Conservation (phyloP, 2,888 invertebrate genomes). For the Lymantria dispar region DNA sequence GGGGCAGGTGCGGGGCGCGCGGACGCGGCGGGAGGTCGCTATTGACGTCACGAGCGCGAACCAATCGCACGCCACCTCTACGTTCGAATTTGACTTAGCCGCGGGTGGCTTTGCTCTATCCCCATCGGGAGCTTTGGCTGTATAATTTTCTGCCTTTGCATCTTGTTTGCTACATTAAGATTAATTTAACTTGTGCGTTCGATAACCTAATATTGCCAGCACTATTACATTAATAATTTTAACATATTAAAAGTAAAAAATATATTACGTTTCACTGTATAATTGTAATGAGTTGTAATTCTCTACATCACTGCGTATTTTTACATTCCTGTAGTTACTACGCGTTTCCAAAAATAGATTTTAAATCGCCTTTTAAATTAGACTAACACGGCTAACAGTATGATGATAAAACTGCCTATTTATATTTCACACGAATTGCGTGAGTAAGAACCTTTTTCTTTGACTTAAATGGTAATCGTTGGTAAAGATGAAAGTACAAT, state of each 20-base stretch:
- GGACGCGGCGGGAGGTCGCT: conserved; percentile 68
- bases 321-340: conserved; percentile 8
- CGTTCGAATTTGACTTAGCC: conserved; percentile 60
- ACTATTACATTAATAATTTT: background rate
- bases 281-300: conserved; percentile 4
- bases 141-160: conserved; percentile 43
- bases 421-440: conserved; percentile 9
- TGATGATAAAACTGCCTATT: conserved; percentile 10
- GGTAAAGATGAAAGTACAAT: background rate
- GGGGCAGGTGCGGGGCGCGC: conserved; percentile 45
- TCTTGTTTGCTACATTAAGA: conserved; percentile 38
- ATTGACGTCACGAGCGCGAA: conserved; percentile 74
- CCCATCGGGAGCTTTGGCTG: conserved; percentile 50
- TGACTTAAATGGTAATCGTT: background rate
- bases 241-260: background rate
- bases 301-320: conserved; percentile 3
- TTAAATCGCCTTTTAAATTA: conserved; percentile 12
- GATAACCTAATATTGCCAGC: conserved; percentile 23
- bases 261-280: background rate
- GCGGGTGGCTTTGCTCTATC: conserved; percentile 55
- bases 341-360: conserved; percentile 8
- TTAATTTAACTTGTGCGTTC: conserved; percentile 28
- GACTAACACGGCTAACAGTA: conserved; percentile 6
- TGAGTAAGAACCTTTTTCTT: background rate
- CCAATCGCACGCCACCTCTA: conserved; percentile 63